These are phyloP conservation scores for Poeciliopsis infans DNA, from an alignment of 2,797 vertebrate species.

Conservation along the genomic window DNA sequence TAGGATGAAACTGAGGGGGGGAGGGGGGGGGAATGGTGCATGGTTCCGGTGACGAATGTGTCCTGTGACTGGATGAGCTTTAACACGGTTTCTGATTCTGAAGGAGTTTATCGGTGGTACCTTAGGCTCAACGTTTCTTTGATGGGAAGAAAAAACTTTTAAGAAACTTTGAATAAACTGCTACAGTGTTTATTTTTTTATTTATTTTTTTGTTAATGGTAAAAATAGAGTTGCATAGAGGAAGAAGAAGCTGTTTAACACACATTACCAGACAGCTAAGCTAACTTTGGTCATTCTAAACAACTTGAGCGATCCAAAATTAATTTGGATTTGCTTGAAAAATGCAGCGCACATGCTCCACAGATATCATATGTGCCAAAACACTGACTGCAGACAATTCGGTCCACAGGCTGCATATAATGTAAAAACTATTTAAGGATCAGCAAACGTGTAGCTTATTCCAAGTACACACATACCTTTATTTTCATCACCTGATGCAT, in stretches of 20 bases:
- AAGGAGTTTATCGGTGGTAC: conserved; percentile 21
- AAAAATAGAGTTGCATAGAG: conserved; percentile 13
- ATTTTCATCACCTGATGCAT: conserved; percentile 20
- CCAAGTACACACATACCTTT: conserved; percentile 46
- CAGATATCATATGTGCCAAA: conserved; percentile 58
- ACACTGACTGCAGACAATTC: conserved; percentile 23
- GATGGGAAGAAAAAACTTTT: conserved; percentile 19
- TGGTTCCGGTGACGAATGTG: background rate
- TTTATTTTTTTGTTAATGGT: conserved; percentile 2
- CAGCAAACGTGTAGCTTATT: conserved; percentile 49
- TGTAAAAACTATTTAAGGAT: conserved; percentile 31
- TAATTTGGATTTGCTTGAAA: conserved; percentile 25
- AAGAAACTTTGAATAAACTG: conserved; percentile 7
- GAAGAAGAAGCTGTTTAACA: conserved; percentile 13
- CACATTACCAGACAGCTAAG: conserved; percentile 20
- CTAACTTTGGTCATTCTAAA: conserved; percentile 18
- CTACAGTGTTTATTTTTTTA: conserved; percentile 17
- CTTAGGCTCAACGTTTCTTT: conserved; percentile 31
- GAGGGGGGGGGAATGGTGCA: background rate
- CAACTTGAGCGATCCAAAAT: conserved; percentile 22
- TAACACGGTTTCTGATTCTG: conserved; percentile 5
- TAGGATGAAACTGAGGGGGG: background rate
- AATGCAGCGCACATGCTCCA: conserved; percentile 33
- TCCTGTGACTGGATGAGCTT: conserved; percentile 33
- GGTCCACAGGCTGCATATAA: conserved; percentile 18